Evolutionary conservation across 2,113 vertebrate species (phyloP), one percentile per base, ranked within the genome.

Genomic region (Anoplopoma fimbria): DNA sequence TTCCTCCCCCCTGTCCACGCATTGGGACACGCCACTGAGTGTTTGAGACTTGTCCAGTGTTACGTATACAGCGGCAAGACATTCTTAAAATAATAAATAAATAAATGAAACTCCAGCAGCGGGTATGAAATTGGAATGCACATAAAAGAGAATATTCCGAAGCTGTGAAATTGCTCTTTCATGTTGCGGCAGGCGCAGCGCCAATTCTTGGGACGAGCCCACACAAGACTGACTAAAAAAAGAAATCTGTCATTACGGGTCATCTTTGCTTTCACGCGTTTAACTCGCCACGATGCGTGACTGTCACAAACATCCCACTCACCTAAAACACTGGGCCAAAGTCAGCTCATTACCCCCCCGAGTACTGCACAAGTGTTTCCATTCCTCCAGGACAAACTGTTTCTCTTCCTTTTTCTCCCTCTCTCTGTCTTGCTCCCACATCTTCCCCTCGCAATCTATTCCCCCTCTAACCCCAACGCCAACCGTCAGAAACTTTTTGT

Each of bases 161-260:
- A 85, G 79, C 89, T 88, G 90, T 92, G 90, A 91, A 94, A 93
- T 94, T 33, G 23, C 72, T 87, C 82, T 88, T 92, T 93, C 86
- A 88, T 88, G 87, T 90, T 58, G 89, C 65, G 42, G 68, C 34
- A 49, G 0, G 69, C 70, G 9, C 64, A 8, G 77, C 21, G 58
- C 86, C 88, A 86, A 82, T 86, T 83, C 88, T 80, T 55, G 75
- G 77, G 87, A 87, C 82, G 25, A 86, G 84, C 88, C 84, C 83
- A 93, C 89, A 91, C 87, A 78, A 79, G 88, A 78, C n/a, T 0
- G 77, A 49, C 81, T 61, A 73, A 86, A 89, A 67, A 87, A 87
- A 82, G 69, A 82, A 71, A 15, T 86, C 85, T 82, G 82, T 87
- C 87, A 85, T 81, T 72, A 53, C 0, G 80, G 88, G 90, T 92